Conservation (phyloP, 1,140 invertebrate genomes). For the Centruroides sculpturatus region DNA sequence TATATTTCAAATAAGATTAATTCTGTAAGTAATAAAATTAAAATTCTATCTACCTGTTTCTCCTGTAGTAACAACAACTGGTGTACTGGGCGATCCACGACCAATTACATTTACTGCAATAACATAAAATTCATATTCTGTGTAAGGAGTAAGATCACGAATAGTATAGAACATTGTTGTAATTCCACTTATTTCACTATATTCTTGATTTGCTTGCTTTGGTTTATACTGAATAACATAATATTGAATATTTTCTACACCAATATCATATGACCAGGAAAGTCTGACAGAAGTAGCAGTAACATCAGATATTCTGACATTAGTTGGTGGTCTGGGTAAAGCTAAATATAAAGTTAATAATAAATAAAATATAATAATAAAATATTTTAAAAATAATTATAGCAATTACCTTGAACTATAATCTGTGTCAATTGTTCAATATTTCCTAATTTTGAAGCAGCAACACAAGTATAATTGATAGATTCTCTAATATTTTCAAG, state of each 20-base stretch:
- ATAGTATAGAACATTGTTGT: constrained; percentile 85
- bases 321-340: constrained; percentile 70
- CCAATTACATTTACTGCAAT: constrained; percentile 88
- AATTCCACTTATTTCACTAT: constrained; percentile 69
- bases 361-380: neutral
- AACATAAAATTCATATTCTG: constrained; percentile 92
- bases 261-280: constrained; percentile 71
- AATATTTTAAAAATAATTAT: neutral
- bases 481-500: constrained; percentile 79
- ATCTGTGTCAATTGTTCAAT: constrained; percentile 75
- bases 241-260: constrained; percentile 62
- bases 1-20: too few relatives aligned
- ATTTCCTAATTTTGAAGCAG: constrained; percentile 79
- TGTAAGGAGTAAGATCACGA: constrained; percentile 74
- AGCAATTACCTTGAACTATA: constrained; percentile 55
- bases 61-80: constrained; percentile 71
- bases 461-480: constrained; percentile 87
- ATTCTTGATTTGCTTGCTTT: constrained; percentile 43
- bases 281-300: constrained; percentile 80
- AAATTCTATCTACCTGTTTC: constrained; percentile 69
- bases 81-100: constrained; percentile 65
- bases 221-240: constrained; percentile 94
- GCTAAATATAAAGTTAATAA: constrained; percentile 31
- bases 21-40: neutral
- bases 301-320: constrained; percentile 80